These are phyloP conservation scores for Lithophane ornitopus DNA, from an alignment of 2,888 invertebrate species.

Conservation along the genomic window DNA sequence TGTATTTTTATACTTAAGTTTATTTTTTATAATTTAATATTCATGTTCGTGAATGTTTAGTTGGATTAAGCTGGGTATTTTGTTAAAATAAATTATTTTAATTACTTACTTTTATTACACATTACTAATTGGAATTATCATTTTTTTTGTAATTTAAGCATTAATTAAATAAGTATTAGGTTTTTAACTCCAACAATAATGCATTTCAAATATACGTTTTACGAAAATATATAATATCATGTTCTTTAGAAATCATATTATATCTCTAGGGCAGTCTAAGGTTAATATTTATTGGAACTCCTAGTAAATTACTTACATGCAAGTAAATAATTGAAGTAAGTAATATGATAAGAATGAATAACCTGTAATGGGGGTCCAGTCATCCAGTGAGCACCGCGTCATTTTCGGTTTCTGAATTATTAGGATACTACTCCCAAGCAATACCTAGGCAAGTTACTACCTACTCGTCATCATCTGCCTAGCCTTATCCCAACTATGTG, in stretches of 20 bases:
- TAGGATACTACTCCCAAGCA: neutral
- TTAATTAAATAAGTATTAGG: neutral
- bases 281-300: constrained; percentile 43
- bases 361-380: neutral
- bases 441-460: neutral
- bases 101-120: neutral
- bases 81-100: constrained; percentile 6
- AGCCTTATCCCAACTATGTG: no score
- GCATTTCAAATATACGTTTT: constrained; percentile 9
- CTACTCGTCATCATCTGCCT: neutral
- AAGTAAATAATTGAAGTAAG: constrained; percentile 1
- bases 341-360: constrained; percentile 20
- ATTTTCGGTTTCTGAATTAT: neutral
- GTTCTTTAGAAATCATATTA: constrained; percentile 11
- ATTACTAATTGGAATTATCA: neutral
- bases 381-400: neutral
- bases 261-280: constrained; percentile 26
- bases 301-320: constrained; percentile 11
- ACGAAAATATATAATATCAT: neutral
- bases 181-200: constrained; percentile 2
- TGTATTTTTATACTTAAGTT: neutral
- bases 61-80: neutral
- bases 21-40: neutral
- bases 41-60: neutral
- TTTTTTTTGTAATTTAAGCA: neutral